A percentile compares a stretch with the other conserved stretches of the same genome.
Evolutionary conservation across 2,888 invertebrate genomes (phyloP).

Genomic region (Sinopyrophorus schimmeli): DNA sequence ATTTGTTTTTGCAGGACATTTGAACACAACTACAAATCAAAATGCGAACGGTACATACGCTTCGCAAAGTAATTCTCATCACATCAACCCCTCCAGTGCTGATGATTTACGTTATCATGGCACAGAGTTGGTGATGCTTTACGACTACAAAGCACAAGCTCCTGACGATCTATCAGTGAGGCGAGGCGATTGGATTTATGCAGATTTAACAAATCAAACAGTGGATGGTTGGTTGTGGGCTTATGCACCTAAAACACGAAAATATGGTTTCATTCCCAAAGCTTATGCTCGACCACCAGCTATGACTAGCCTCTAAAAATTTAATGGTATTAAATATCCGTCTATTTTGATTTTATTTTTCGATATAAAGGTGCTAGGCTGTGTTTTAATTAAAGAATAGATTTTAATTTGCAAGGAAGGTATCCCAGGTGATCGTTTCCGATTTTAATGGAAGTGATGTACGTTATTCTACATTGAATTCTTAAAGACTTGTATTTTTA

Average conservation of each 20-base stretch:
- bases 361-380: slow-evolving; percentile 18
- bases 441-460: no score
- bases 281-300: slow-evolving; percentile 92
- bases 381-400: no score
- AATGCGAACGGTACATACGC: slow-evolving; percentile 44
- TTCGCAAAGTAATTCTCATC: slow-evolving; percentile 45
- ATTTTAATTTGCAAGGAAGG: no score
- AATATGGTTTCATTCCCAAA: slow-evolving; percentile 94
- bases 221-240: slow-evolving; percentile 96
- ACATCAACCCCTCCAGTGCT: slow-evolving; percentile 47
- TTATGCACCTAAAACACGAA: slow-evolving; percentile 88
- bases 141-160: slow-evolving; percentile 94
- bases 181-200: slow-evolving; percentile 94
- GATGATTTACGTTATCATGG: slow-evolving; percentile 81
- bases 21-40: slow-evolving; percentile 53
- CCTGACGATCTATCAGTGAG: slow-evolving; percentile 90
- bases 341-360: slow-evolving; percentile 6
- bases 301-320: slow-evolving; percentile 76
- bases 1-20: slow-evolving; percentile 49
- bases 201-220: slow-evolving; percentile 89
- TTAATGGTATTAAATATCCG: slow-evolving; percentile 7
- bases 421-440: no score
- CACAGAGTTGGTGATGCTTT: slow-evolving; percentile 90
- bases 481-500: no score
- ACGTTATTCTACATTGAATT: no score